Conservation (phyloP, 2,113 vertebrate genomes). For the Vidua macroura region DNA sequence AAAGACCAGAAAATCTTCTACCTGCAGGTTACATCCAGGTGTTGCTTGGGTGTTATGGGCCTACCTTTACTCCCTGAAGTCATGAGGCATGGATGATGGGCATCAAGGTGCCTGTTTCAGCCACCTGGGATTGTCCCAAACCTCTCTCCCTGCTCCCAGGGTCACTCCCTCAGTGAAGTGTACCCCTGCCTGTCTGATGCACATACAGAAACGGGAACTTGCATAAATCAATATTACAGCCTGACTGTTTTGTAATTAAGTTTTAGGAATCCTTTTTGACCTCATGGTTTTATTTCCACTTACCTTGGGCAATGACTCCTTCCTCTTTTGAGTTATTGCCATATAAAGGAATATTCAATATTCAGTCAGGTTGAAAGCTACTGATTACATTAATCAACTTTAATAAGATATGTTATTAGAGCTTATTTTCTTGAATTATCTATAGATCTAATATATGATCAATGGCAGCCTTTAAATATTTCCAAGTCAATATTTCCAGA, state of each 20-base stretch:
- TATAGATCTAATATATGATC: slow-evolving; percentile 24
- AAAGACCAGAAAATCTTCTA: background rate
- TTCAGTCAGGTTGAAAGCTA: slow-evolving; percentile 30
- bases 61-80: accelerated
- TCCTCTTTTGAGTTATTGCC: slow-evolving; percentile 14
- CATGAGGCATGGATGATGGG: accelerated
- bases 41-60: background rate
- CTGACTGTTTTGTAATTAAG: background rate
- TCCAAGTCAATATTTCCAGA: slow-evolving; percentile 14
- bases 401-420: slow-evolving; percentile 18
- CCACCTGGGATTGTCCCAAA: background rate
- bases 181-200: background rate
- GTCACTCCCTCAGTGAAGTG: background rate
- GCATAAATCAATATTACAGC: background rate
- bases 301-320: background rate
- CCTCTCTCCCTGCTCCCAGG: background rate
- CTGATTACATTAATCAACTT: slow-evolving; percentile 27
- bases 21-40: background rate
- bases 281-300: background rate
- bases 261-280: background rate
- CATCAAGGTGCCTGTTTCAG: background rate
- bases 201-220: background rate
- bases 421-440: slow-evolving; percentile 32
- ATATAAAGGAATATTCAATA: slow-evolving; percentile 17
- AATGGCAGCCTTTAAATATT: slow-evolving; percentile 11